Percentiles rank a stretch among this genome's conserved stretches.
These are phyloP conservation scores for Platichthys flesus DNA, from an alignment of 2,113 vertebrate species.

Conservation along the genomic window DNA sequence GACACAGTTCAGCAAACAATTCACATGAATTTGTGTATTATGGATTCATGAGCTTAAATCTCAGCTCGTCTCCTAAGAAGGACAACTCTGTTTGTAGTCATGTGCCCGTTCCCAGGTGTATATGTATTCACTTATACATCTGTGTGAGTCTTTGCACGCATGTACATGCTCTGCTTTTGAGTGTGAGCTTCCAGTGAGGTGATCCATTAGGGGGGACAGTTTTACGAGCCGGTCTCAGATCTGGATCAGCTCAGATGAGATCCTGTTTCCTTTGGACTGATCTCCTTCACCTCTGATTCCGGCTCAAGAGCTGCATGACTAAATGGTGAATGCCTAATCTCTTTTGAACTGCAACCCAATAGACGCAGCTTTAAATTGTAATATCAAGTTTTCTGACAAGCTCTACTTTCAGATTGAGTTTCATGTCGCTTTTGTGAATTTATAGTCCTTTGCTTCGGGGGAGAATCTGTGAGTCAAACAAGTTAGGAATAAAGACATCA, in stretches of 20 bases:
- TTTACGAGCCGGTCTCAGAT: constrained; percentile 77
- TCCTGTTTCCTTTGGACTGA: constrained; percentile 77
- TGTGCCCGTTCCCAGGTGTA: constrained; percentile 21
- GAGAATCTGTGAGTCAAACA: constrained; percentile 19
- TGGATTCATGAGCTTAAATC: constrained; percentile 70
- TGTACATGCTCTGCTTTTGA: constrained; percentile 12
- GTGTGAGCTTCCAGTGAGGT: constrained; percentile 43
- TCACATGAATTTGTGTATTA: constrained; percentile 72
- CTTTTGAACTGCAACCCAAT: constrained; percentile 79
- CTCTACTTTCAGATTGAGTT: constrained; percentile 80
- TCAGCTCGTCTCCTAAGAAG: constrained; percentile 49
- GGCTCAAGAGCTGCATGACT: constrained; percentile 78
- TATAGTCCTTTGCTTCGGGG: constrained; percentile 45
- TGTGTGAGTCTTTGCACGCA: constrained; percentile 27
- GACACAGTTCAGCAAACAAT: constrained; percentile 69
- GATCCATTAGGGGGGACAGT: constrained; percentile 77
- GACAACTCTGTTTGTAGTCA: constrained; percentile 33
- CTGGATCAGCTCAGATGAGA: constrained; percentile 76
- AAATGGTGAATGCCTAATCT: constrained; percentile 79
- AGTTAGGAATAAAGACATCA: constrained; percentile 18
- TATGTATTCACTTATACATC: constrained; percentile 16
- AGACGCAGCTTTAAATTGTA: constrained; percentile 74
- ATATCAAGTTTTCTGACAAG: constrained; percentile 76
- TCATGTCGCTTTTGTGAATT: constrained; percentile 63
- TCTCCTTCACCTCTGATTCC: constrained; percentile 73